These are phyloP conservation scores for Pocillopora grandis DNA, from an alignment of 92 coral and sea anemone species.

Conservation along the genomic window DNA sequence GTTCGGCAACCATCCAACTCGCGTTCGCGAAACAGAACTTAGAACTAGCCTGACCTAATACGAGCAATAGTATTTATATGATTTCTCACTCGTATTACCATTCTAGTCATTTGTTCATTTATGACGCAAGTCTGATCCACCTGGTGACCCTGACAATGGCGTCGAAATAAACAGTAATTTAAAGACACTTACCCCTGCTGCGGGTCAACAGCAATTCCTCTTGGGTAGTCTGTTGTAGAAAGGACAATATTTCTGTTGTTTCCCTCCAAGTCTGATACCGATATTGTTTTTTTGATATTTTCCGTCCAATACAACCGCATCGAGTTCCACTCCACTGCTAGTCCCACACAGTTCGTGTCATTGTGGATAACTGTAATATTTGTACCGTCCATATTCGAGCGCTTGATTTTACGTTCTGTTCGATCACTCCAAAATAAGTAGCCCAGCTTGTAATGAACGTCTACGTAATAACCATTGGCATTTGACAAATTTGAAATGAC, in stretches of 20 bases:
- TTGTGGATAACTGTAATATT: background rate
- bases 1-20: too few relatives aligned
- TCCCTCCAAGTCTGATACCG: too few relatives aligned
- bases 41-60: too few relatives aligned
- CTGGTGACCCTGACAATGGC: constrained; percentile 35
- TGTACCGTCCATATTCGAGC: background rate
- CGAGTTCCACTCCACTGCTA: constrained; percentile 10
- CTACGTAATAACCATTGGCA: background rate
- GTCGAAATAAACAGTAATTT: background rate
- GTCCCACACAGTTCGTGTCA: background rate
- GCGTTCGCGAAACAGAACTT: too few relatives aligned
- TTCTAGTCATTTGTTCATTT: too few relatives aligned
- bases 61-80: too few relatives aligned
- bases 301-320: constrained; percentile 13
- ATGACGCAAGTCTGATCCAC: background rate
- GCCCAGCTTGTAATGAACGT: background rate
- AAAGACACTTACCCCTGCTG: too few relatives aligned
- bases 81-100: too few relatives aligned
- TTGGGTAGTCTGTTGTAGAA: too few relatives aligned
- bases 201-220: too few relatives aligned
- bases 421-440: constrained; percentile 7
- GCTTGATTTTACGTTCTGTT: background rate
- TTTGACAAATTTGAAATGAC: background rate
- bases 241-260: too few relatives aligned
- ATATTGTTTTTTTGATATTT: too few relatives aligned